A percentile compares a stretch with the other conserved stretches of the same genome.
Evolutionary conservation across 1,140 invertebrate genomes (phyloP).

Genomic region (Protaetia brevitarsis): DNA sequence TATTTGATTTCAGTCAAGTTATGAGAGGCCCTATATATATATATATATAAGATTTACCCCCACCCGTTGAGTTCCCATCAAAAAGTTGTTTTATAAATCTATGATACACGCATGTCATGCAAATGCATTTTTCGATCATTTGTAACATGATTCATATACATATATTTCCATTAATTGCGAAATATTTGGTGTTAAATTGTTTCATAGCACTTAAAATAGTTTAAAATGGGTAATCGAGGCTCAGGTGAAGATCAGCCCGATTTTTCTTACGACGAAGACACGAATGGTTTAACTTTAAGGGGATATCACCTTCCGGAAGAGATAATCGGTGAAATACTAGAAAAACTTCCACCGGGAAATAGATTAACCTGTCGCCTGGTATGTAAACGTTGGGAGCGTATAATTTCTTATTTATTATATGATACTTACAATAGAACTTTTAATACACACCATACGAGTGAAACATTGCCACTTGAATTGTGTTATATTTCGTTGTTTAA

Average conservation of each 20-base stretch:
- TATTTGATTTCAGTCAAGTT: too few relatives aligned
- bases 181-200: too few relatives aligned
- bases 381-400: slow-evolving; percentile 44
- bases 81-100: too few relatives aligned
- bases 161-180: too few relatives aligned
- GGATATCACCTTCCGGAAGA: slow-evolving; percentile 43
- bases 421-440: slow-evolving; percentile 32
- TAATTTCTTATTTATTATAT: slow-evolving; percentile 36
- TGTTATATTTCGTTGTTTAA: slow-evolving; percentile 42
- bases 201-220: too few relatives aligned
- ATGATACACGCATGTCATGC: too few relatives aligned
- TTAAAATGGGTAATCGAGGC: not conserved
- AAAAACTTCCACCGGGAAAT: slow-evolving; percentile 33
- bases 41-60: too few relatives aligned
- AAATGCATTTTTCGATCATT: too few relatives aligned
- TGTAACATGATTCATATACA: too few relatives aligned
- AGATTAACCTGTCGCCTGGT: slow-evolving; percentile 38
- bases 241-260: not conserved
- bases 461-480: slow-evolving; percentile 41
- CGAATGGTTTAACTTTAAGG: slow-evolving; percentile 41
- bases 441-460: slow-evolving; percentile 29
- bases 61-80: too few relatives aligned
- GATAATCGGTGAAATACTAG: slow-evolving; percentile 40
- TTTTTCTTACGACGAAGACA: slow-evolving; percentile 21
- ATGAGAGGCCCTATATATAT: too few relatives aligned